phyloP scores from a whole-genome alignment of 2,797 vertebrate genomes.

The Hemibagrus guttatus region DNA sequence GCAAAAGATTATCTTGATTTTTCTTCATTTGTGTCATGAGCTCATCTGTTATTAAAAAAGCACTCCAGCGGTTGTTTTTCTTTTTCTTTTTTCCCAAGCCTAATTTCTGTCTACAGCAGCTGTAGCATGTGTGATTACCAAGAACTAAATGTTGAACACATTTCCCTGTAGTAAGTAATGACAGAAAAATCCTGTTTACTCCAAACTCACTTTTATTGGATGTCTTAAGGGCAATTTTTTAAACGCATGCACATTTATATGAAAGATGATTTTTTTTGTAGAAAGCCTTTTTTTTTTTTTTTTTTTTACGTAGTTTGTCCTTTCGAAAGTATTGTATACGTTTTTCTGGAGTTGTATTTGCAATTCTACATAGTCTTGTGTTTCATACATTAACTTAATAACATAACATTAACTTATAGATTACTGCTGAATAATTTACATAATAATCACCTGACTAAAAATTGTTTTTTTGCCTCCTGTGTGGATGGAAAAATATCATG shows the following conservation, averaged over 20 bases:
- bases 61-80: not conserved
- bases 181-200: not conserved
- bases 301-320: not conserved
- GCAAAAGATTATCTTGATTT: not conserved
- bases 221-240: not conserved
- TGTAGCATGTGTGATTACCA: slow-evolving; percentile 14
- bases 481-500: not conserved
- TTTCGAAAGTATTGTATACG: not conserved
- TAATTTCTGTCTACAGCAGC: slow-evolving; percentile 4
- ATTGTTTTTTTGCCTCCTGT: not conserved
- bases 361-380: not conserved
- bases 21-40: slow-evolving; percentile 11
- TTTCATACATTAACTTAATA: not conserved
- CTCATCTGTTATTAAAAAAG: slow-evolving; percentile 3
- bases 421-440: not conserved
- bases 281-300: not conserved
- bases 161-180: not conserved
- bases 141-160: not conserved
- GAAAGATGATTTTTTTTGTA: not conserved
- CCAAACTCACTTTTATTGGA: not conserved
- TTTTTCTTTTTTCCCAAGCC: not conserved
- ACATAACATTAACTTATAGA: not conserved
- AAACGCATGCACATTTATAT: not conserved
- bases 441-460: not conserved
- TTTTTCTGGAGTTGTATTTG: not conserved